Evolutionary conservation across 2,113 vertebrate species (phyloP), one percentile per base, ranked within the genome.

Genomic region (Athene noctua): DNA sequence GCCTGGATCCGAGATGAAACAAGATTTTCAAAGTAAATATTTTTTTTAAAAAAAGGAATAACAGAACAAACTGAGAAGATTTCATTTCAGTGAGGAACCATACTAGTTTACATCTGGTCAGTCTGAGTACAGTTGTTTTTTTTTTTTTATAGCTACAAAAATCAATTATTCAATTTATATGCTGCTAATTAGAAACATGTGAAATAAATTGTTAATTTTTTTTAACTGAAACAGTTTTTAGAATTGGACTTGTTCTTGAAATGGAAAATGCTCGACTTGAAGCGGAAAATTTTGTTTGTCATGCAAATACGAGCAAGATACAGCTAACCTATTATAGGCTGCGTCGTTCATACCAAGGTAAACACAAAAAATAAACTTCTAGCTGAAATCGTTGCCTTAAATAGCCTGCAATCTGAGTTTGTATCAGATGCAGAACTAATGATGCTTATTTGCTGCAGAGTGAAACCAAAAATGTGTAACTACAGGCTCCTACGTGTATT

Each of bases 241-340:
- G 47, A 65, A 25, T 15, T 54, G 25, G 30, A 2, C 51, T 77
- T 77, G 49, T 58, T 61, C 72, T 54, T 84, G 34, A 58, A 68
- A 86, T 84, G 55, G 61, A 78, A 87, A 59, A 71, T 51, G 47
- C 15, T 79, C 2, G 11, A 78, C 52, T 38, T 78, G 77, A 92
- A 91, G 91, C 3, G 1, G 89, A 95, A 95, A 92, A 94, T 91
- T 18, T 68, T 92, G 79, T 95, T 94, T 94, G 95, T 90, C 83
- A 54, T 91, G 86, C 93, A 97, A 89, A 84, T 95, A 25, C 32
- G 83, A 86, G 83, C 88, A 95, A 63, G 88, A 38, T 55, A 6
- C 70, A 55, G 54, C 79, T 54, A 42, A 63, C 32, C 15, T 59
- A 13, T 72, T 52, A 6, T 4, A 58, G 46, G 16, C 79, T 8